A percentile compares a stretch with the other conserved stretches of the same genome.
Evolutionary conservation across 35 echinoderm and acorn worm species (phyloP).

Genomic region (Apostichopus californicus): DNA sequence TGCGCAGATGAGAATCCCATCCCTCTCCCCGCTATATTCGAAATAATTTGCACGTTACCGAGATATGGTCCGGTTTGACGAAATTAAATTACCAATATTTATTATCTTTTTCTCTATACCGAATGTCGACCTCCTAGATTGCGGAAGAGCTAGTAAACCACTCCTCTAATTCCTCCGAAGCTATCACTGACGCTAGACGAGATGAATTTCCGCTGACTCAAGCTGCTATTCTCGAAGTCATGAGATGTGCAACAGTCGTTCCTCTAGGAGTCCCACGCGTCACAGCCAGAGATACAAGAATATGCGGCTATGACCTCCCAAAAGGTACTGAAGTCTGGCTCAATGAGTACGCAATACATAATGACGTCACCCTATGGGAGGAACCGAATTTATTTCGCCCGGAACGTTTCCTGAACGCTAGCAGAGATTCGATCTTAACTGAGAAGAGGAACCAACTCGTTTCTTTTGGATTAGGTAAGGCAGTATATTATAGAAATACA

Average conservation of each 20-base stretch:
- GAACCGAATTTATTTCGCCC: conserved; percentile 60
- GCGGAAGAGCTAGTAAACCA: neutral
- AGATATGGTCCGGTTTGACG: too few species aligned
- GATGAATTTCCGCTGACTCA: conserved; percentile 36
- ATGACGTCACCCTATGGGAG: conserved; percentile 64
- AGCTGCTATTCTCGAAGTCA: conserved; percentile 68
- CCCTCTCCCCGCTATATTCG: too few species aligned
- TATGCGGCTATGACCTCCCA: conserved; percentile 74
- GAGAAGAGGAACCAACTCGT: conserved; percentile 55
- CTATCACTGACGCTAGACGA: neutral
- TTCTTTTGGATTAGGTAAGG: conserved; percentile 67
- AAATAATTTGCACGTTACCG: too few species aligned
- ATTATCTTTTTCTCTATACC: too few species aligned
- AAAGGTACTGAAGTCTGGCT: conserved; percentile 73
- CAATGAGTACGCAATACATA: conserved; percentile 71
- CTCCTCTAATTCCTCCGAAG: neutral
- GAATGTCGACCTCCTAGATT: neutral
- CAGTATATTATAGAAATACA: too few species aligned
- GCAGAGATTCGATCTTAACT: conserved; percentile 1
- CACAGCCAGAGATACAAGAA: conserved; percentile 36
- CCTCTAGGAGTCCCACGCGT: conserved; percentile 69
- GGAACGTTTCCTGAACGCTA: conserved; percentile 56
- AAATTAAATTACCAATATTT: too few species aligned
- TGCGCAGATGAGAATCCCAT: too few species aligned
- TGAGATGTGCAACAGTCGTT: conserved; percentile 31